Evolutionary conservation across 2,888 invertebrate species (phyloP).

Genomic region (Tetragnatha montana): DNA sequence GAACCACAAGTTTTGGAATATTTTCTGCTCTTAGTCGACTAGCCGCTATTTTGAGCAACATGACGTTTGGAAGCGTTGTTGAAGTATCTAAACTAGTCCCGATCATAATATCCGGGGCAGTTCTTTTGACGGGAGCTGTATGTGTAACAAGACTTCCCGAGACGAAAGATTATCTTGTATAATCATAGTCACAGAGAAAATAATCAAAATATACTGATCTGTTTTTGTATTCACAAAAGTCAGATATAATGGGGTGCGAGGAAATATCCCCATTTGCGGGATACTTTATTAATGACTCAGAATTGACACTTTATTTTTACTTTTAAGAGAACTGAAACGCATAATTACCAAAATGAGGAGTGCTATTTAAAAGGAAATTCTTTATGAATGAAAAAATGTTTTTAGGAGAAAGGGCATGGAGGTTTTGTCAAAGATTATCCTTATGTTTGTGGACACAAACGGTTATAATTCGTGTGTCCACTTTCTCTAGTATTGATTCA

Average conservation of each 20-base stretch:
- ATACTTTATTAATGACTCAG: not conserved
- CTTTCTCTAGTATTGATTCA: no score
- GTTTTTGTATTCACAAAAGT: not conserved
- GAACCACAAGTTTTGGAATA: slow-evolving; percentile 78
- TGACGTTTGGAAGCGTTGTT: slow-evolving; percentile 77
- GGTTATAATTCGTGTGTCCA: no score
- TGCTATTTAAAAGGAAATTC: no score
- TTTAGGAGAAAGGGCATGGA: no score
- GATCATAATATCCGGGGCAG: slow-evolving; percentile 76
- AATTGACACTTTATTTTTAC: not conserved
- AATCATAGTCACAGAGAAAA: not conserved
- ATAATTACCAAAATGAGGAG: no score
- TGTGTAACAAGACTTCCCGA: slow-evolving; percentile 77
- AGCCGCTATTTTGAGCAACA: slow-evolving; percentile 77
- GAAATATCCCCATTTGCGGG: not conserved
- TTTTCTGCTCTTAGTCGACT: slow-evolving; percentile 77
- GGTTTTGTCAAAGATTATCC: no score
- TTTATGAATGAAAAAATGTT: no score
- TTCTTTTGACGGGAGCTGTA: slow-evolving; percentile 76
- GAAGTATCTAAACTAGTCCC: slow-evolving; percentile 76
- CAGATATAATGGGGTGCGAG: not conserved
- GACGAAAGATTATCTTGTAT: slow-evolving; percentile 77
- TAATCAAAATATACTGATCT: not conserved
- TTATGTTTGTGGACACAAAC: no score
- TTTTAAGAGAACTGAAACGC: not conserved